Base-by-base conservation (phyloP, 2,797 vertebrate genomes). In the Alcedo quadribrachys region DNA sequence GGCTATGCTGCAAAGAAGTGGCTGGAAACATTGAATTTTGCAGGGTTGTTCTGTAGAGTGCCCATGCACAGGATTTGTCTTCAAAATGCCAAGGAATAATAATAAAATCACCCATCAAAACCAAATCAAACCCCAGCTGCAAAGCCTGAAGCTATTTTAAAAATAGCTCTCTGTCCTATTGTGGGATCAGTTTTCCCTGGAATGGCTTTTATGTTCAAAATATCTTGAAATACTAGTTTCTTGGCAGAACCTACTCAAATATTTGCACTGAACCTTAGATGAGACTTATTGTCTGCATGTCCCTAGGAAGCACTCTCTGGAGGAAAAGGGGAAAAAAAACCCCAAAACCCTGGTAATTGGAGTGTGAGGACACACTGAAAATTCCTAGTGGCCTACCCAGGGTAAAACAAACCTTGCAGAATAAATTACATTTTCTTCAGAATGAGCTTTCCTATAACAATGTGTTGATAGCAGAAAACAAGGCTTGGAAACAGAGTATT, bases 181-280 rank as follows among this genome's bases (percentile, higher is more conserved):
- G 57, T 81, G 83, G 90, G 92, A 89, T 89, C 67, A 87, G 43
- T 81, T 80, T 90, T 87, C 82, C 45, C 82, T 82, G 75, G 81
- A 94, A 93, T 81, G 76, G 78, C 92, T 95, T 97, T 91, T 92
- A 95, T 66, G 89, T 70, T 84, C 70, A 96, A 96, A 96, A 94
- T 93, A 93, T 93, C 89, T 95, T 92, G 87, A 96, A 96, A 91
- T 93, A 86, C 48, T 83, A 66, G 92, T 96, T 95, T 96, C 70
- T 81, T 96, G 88, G 95, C 83, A 96, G 62, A 79, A 85, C 61
- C 71, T 88, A 88, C 92, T 94, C 33, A 94, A 96, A 94, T 95
- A 95, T 81, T 95, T 94, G 65, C 87, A 89, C 63, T 96, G 73
- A 93, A 96, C 91, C 83, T 85, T 84, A 79, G 86, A 96, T 90